Evolutionary conservation across 2,113 vertebrate genomes (phyloP).

Genomic region (Indri indri): DNA sequence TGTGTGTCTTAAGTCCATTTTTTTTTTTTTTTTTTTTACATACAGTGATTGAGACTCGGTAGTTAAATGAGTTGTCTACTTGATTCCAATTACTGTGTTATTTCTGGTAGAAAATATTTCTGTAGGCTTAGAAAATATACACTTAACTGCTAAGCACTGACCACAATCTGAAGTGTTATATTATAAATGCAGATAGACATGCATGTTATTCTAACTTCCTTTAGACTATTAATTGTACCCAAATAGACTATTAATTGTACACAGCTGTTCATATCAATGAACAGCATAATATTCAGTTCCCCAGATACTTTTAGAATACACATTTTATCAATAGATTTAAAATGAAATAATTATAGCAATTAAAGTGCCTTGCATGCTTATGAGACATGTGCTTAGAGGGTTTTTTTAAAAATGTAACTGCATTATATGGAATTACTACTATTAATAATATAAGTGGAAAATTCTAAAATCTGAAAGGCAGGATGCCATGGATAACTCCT

Average conservation of each 20-base stretch:
- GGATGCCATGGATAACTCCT: not conserved
- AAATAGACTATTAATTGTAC: not conserved
- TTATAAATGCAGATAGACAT: not conserved
- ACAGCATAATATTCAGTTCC: not conserved
- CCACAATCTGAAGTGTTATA: not conserved
- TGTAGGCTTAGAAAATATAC: not conserved
- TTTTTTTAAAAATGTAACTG: not conserved
- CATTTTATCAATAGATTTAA: not conserved
- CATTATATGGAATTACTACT: not conserved
- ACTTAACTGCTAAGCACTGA: not conserved
- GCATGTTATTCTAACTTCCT: not conserved
- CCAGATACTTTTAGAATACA: not conserved
- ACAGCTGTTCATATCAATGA: not conserved
- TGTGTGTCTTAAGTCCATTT: not conserved
- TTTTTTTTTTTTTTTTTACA: not conserved
- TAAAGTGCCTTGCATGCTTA: not conserved
- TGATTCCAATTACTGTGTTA: not conserved
- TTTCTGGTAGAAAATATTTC: not conserved
- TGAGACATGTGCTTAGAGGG: not conserved
- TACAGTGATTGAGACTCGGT: not conserved
- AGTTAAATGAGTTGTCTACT: not conserved
- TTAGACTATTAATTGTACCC: not conserved
- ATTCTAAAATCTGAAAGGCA: not conserved
- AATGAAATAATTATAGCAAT: not conserved
- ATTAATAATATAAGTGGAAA: not conserved